Base-by-base conservation (phyloP, 2,797 vertebrate species). In the Oreochromis mossambicus region DNA sequence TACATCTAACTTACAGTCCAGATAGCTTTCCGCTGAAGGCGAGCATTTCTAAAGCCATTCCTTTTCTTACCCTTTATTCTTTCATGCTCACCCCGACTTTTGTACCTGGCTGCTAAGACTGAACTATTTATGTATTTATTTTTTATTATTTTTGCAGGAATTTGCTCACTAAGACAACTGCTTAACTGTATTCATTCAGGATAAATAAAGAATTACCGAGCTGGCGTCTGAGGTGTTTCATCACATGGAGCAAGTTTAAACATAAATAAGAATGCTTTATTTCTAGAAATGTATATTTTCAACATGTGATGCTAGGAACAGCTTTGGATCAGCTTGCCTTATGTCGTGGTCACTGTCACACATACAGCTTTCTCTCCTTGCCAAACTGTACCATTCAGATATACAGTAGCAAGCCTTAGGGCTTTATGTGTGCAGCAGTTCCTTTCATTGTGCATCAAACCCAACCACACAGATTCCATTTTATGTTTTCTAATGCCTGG, bases 1-100 rank as follows among this genome's bases (percentile, higher is more conserved):
- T 91, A 95, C 94, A 95, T 94, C 92, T 94, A 94, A 94, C 93
- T 95, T 96, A 96, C 95, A 96, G 94, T 96, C 86, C 77, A 85
- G 89, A 88, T 88, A 88, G 88, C 86, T 79, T 90, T 86, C 75
- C 83, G 84, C 88, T 87, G 84, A 90, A 87, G 89, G 86, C 9
- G 58, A 89, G 81, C 85, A 54, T 92, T 95, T 93, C 79, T 91
- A 93, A 94, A 94, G 88, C 87, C 88, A 78, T 61, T 61, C 43
- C 70, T 85, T 87, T 93, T 81, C 54, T 85, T 78, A 83, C 38
- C 78, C 76, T 88, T 92, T 89, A 81, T 80, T 88, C 73, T 81
- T 79, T 34, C 85, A 80, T 83, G 87, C 77, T 91, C 77, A 81
- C 29, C 38, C 82, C 73, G 83, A 91, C 85, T 92, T 92, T 85